phyloP scores from a whole-genome alignment of 1,140 invertebrate species.

The Drosophila pruinosa region DNA sequence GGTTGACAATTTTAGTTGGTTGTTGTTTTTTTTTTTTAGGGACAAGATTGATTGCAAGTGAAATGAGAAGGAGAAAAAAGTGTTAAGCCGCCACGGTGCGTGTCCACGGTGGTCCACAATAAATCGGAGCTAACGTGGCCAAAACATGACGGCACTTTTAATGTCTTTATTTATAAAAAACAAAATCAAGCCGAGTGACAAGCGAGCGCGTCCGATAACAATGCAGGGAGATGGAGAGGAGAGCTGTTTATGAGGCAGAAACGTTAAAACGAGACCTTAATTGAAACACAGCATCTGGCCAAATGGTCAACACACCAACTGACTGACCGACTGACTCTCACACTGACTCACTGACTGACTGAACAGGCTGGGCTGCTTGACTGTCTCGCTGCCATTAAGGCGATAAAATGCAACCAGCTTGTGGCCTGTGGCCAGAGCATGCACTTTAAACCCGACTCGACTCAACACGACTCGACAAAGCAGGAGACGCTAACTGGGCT shows the following conservation, averaged over 20 bases:
- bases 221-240: neutral
- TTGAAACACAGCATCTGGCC: constrained; percentile 26
- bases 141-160: constrained; percentile 73
- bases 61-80: constrained; percentile 54
- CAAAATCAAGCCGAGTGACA: constrained; percentile 76
- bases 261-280: constrained; percentile 22
- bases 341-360: constrained; percentile 2
- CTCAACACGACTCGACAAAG: no score
- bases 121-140: constrained; percentile 60
- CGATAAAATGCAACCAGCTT: constrained; percentile 61
- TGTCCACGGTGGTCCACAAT: constrained; percentile 70
- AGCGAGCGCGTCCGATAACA: constrained; percentile 54
- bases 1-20: constrained; percentile 27
- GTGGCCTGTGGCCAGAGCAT: constrained; percentile 8
- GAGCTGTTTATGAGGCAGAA: constrained; percentile 26
- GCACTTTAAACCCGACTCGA: constrained; percentile 66
- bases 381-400: constrained; percentile 55
- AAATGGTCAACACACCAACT: neutral
- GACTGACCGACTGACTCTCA: neutral
- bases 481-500: constrained; percentile 68
- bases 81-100: constrained; percentile 64
- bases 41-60: constrained; percentile 77
- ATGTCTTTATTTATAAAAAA: constrained; percentile 81
- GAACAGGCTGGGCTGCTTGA: constrained; percentile 5
- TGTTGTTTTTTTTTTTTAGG: neutral